Conservation (phyloP, 2,113 vertebrate genomes). For the Accipiter virgatus region DNA sequence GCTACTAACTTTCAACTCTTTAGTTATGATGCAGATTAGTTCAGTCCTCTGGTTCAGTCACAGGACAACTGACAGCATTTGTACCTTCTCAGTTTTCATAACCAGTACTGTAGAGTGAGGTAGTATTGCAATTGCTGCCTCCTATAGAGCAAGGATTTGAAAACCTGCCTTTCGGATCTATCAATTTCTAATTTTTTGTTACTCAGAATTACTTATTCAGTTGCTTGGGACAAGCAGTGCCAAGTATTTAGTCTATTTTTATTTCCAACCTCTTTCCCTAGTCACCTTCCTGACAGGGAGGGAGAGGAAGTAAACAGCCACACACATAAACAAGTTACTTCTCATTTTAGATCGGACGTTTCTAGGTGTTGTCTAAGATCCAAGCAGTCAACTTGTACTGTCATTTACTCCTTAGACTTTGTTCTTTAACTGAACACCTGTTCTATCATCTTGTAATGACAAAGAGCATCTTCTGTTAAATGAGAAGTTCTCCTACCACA, state of each 20-base stretch:
- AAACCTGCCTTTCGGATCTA: background rate
- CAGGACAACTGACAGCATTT: background rate
- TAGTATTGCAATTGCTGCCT: background rate
- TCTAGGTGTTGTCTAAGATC: background rate
- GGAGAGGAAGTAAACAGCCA: background rate
- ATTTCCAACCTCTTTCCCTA: background rate
- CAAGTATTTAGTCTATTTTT: background rate
- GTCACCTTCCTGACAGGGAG: background rate
- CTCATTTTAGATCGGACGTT: background rate
- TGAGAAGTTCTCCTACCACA: background rate
- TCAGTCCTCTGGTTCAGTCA: background rate
- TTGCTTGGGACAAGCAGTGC: background rate
- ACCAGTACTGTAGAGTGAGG: background rate
- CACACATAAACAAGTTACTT: background rate
- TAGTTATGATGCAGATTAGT: background rate
- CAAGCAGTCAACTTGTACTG: accelerated
- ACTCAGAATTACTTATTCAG: background rate
- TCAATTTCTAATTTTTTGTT: background rate
- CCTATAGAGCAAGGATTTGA: background rate
- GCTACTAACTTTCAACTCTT: background rate
- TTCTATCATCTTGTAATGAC: background rate
- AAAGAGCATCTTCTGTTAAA: background rate
- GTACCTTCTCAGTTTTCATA: background rate
- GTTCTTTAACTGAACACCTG: background rate
- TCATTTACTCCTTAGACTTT: background rate